Percentiles rank a stretch among this genome's conserved stretches.
phyloP scores from a whole-genome alignment of 1,140 invertebrate species.

The Batillaria attramentaria region DNA sequence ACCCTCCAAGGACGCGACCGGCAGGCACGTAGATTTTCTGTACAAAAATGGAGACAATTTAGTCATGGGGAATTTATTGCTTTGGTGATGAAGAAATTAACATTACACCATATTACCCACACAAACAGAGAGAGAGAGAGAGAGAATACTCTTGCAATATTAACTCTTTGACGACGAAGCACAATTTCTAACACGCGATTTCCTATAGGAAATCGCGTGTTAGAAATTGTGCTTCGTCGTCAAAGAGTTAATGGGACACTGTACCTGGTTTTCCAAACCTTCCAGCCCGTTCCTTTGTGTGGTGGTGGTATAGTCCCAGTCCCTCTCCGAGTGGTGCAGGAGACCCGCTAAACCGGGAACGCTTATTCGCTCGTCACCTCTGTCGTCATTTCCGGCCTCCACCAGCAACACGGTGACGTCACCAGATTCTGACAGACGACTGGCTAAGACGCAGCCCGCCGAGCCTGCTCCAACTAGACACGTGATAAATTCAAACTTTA shows the following conservation, averaged over 20 bases:
- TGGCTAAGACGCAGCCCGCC: constrained; percentile 27
- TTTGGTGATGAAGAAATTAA: no score
- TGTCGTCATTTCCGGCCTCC: constrained; percentile 19
- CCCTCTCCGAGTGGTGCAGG: not conserved
- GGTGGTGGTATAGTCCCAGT: constrained; percentile 1
- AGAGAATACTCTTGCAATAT: no score
- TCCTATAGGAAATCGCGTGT: no score
- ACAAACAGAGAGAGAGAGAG: no score
- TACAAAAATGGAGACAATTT: not conserved
- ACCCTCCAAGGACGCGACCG: constrained; percentile 31
- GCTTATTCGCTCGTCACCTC: constrained; percentile 19
- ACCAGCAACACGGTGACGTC: constrained; percentile 14
- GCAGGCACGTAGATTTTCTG: constrained; percentile 28
- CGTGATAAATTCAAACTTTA: no score
- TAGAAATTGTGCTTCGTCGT: no score
- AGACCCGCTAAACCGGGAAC: not conserved
- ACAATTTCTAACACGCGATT: no score
- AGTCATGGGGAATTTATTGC: not conserved
- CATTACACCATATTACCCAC: no score
- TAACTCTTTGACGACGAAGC: no score
- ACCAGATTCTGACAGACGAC: constrained; percentile 16
- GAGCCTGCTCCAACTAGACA: constrained; percentile 32
- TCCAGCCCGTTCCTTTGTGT: not conserved
- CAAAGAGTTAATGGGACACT: no score
- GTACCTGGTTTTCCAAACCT: not conserved